Base-by-base conservation (phyloP, 2,888 invertebrate species). In the Leptinotarsa rubiginosa region DNA sequence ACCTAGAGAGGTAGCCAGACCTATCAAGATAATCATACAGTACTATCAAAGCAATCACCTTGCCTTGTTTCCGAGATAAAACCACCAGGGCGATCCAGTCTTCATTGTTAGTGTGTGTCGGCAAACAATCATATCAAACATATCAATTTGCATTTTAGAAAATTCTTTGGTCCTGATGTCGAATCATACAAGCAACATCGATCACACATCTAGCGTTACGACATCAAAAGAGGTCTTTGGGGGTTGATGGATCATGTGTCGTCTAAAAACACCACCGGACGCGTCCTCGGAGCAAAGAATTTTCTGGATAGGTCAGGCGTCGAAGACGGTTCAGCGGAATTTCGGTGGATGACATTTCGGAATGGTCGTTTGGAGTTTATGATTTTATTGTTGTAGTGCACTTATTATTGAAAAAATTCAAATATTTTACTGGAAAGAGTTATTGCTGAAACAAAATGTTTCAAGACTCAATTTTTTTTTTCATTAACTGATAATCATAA, bases 101-200 rank as follows among this genome's bases (percentile, higher is more conserved):
- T 56, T 22, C 56, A 20, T 20, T 20, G 22, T 74, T 70, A 74
- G 70, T 70, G 74, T 74, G 66, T 64, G 74, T 54, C 70, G 74
- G 71, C 74, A 72, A 56, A 54, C 72, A 75, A 69, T 65, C 72
- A 72, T 73, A 71, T 69, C 73, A 70, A 54, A 75, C 73, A 64
- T 59, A 69, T 47, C 83, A 85, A 83, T 84, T 84, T 82, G 83
- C 85, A 76, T 79, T 77, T 77, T 86, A 88, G 88, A 88, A 88
- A 88, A 88, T 89, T 88, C 88, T 88, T 89, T 88, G 88, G 88
- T 89, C 88, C 87, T 85, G 83, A 83, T 81, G 80, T 80, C 81
- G 77, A 75, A 80, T 75, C 54, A 71, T 80, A 79, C 80, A 84
- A 85, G 85, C 85, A 85, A 86, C 86, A 86, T 85, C 83, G 85